phyloP scores from a whole-genome alignment of 1,140 invertebrate genomes.

The Macrotrachela quadricornifera region DNA sequence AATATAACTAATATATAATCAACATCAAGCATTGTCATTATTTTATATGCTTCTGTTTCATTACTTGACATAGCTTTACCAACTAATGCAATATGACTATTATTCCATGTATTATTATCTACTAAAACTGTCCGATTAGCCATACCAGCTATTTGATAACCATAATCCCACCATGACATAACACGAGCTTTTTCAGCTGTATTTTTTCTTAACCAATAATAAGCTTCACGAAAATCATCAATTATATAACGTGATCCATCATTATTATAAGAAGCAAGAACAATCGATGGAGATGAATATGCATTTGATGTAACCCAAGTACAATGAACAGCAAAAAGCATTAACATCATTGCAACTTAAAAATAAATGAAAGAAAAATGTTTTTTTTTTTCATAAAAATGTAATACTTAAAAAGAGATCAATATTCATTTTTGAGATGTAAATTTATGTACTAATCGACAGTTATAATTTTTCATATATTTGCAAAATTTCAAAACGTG shows the following conservation, averaged over 20 bases:
- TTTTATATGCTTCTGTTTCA: conserved; percentile 82
- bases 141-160: conserved; percentile 89
- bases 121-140: conserved; percentile 74
- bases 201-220: conserved; percentile 94
- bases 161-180: conserved; percentile 46
- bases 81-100: conserved; percentile 86
- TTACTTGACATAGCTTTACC: conserved; percentile 99
- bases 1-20: conserved; percentile 93
- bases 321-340: conserved; percentile 95
- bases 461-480: no score
- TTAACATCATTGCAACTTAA: conserved; percentile 70
- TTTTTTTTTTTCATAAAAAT: no score
- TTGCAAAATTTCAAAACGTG: no score
- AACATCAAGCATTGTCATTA: conserved; percentile 85
- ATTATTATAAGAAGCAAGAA: conserved; percentile 77
- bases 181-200: conserved; percentile 81
- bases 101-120: conserved; percentile 97
- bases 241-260: conserved; percentile 39
- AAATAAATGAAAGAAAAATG: no score
- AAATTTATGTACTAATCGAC: no score
- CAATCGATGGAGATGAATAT: conserved; percentile 90
- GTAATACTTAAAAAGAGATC: no score
- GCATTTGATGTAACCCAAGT: conserved; percentile 92
- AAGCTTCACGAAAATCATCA: conserved; percentile 88
- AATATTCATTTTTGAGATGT: no score